Base-by-base conservation (phyloP, 2,888 invertebrate genomes). In the Papilio elwesi region DNA sequence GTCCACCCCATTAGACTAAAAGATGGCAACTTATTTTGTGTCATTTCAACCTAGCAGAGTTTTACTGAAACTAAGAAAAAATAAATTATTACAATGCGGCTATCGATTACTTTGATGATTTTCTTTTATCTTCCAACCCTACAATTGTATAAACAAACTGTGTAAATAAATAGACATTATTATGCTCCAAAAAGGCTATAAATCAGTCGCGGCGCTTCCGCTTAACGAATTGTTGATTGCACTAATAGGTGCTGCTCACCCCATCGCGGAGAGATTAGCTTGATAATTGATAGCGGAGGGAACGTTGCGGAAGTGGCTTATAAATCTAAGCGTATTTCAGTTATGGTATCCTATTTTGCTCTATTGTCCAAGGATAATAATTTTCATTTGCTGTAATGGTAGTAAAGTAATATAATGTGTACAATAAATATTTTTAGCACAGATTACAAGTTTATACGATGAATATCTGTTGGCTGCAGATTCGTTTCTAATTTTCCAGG, bases 181-280 rank as follows among this genome's bases (percentile, higher is more conserved):
- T 47, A 51, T 52, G 16, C 11, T n/a, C 26, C 26, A 51, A 36
- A 47, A 66, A 68, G 80, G 78, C 80, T 80, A 85, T 87, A 85
- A 88, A 88, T 89, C 83, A 86, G 78, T 75, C 65, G 68, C 70
- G 72, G 67, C 63, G 81, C 79, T 77, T 76, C 81, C 81, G 82
- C 81, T 85, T 85, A 87, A 86, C 87, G 87, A 89, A 88, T 89
- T 89, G 90, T 90, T 88, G 89, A 88, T 89, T 87, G 84, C 84
- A 86, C 86, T 87, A 90, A 89, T 86, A 86, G 82, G 80, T 80
- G 80, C 74, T 71, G 75, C 76, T 78, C 78, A 75, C 75, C 77
- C 77, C 75, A 53, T 69, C 68, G 70, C 65, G 73, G 52, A 74
- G 74, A 70, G 73, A 76, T 77, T 77, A 76, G 75, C 76, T 74